Conservation (phyloP, 2,888 invertebrate species). For the Malacosoma neustria region DNA sequence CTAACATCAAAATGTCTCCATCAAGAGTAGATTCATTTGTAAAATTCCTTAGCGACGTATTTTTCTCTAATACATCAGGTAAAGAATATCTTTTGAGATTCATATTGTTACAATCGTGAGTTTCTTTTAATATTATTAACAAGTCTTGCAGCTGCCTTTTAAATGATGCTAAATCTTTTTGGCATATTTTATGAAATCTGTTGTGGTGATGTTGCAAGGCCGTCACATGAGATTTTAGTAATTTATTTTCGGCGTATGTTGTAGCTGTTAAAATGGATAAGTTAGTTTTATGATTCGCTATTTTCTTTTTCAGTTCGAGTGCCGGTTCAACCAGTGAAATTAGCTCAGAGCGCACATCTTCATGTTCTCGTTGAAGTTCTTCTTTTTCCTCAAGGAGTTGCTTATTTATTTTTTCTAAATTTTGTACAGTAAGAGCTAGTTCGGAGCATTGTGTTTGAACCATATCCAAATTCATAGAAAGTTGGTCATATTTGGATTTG, state of each 20-base stretch:
- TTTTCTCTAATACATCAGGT: slow-evolving; percentile 44
- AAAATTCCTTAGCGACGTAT: slow-evolving; percentile 27
- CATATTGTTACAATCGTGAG: slow-evolving; percentile 26
- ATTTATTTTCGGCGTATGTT: slow-evolving; percentile 58
- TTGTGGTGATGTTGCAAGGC: slow-evolving; percentile 53
- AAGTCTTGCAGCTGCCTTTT: slow-evolving; percentile 47
- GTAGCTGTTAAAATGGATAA: slow-evolving; percentile 59
- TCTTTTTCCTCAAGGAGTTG: slow-evolving; percentile 31
- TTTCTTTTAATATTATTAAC: slow-evolving; percentile 37
- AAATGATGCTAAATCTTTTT: slow-evolving; percentile 53
- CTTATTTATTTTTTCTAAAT: too few species aligned
- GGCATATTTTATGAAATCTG: slow-evolving; percentile 51
- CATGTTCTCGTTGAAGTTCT: slow-evolving; percentile 36
- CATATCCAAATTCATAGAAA: slow-evolving; percentile 19
- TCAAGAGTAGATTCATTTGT: slow-evolving; percentile 59
- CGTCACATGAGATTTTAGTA: slow-evolving; percentile 51
- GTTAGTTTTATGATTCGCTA: slow-evolving; percentile 51
- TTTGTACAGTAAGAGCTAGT: slow-evolving; percentile 23
- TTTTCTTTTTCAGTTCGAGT: slow-evolving; percentile 51
- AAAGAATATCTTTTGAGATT: slow-evolving; percentile 47
- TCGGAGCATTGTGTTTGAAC: slow-evolving; percentile 29
- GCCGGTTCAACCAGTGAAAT: slow-evolving; percentile 38
- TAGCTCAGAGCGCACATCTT: slow-evolving; percentile 40
- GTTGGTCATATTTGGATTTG: slow-evolving; percentile 24
- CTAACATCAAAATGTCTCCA: slow-evolving; percentile 58